A percentile compares a stretch with the other conserved stretches of the same genome.
Conservation (phyloP, 2,113 vertebrate species). For the Calonectris borealis region DNA sequence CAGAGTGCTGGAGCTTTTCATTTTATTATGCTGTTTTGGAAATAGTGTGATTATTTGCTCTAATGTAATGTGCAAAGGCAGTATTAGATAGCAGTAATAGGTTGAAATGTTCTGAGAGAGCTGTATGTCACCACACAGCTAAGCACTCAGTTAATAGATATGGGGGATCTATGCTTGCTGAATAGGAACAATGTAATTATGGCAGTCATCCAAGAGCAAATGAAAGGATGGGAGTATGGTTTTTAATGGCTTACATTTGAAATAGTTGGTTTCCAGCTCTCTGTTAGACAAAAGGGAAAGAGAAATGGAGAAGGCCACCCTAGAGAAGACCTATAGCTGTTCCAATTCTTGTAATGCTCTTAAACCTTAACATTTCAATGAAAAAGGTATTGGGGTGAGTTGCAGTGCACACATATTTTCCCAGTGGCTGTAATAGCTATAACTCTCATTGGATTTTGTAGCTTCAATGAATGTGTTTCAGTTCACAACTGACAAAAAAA, state of each 20-base stretch:
- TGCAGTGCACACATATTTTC: not conserved
- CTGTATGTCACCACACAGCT: not conserved
- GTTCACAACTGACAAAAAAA: not conserved
- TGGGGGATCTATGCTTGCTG: not conserved
- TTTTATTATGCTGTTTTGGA: not conserved
- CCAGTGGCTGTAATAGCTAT: not conserved
- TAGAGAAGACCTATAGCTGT: not conserved
- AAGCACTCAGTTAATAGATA: not conserved
- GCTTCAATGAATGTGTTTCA: not conserved
- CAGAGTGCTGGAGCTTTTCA: not conserved
- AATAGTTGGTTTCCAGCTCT: not conserved
- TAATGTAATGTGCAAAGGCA: not conserved
- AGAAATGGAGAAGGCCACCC: not conserved
- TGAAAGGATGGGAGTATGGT: not conserved
- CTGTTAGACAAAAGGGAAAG: not conserved
- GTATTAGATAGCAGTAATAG: not conserved
- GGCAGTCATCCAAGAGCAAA: conserved; percentile 16
- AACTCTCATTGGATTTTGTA: not conserved
- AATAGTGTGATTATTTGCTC: not conserved
- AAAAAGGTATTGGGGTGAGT: not conserved
- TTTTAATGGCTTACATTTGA: conserved; percentile 3
- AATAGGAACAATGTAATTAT: not conserved
- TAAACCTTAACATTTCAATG: not conserved
- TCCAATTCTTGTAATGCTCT: not conserved
- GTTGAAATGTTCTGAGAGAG: not conserved